Base-by-base conservation (phyloP, 1,140 invertebrate species). In the Leptinotarsa texana region DNA sequence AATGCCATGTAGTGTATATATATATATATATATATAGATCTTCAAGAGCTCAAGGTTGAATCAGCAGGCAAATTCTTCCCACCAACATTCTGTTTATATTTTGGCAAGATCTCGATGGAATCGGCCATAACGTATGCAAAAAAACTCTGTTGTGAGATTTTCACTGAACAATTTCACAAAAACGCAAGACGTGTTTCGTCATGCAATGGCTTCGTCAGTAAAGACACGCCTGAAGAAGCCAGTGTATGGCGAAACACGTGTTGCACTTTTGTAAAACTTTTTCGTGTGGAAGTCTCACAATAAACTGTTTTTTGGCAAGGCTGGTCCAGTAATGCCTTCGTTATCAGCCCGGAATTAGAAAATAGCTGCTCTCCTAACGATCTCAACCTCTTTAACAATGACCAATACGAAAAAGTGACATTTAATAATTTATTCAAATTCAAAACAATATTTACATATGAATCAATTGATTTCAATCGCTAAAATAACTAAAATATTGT, bases 401-500 rank as follows among this genome's bases (percentile, higher is more conserved):
- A 42, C 33, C 33, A 42, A 42, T 42, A 8, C 6, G 13, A 65
- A 1, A 21, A 22, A 15, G 22, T 65, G 63, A 65, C 27, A 33
- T 65, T 65, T 5, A 21, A 65, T 65, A 21, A 65, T 65, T 57
- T 24, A 65, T 65, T 65, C 33, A 65, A 17, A 69, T 68, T 68
- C 65, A 57, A 77, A 77, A 77, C 75, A 74, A 77, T 77, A 77
- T 77, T 68, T 77, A 77, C 75, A 77, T 49, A 74, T 61, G 71
- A 74, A 69, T 74, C 63, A 69, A 68, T 74, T 67, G 27, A 49
- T 22, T 61, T 57, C 51, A 74, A 61, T 62, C 33, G 57, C 24
- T 77, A 74, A 74, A 4, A 65, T 65, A 15, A 33, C 13, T 65
- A 22, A 65, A 65, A 65, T 65, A 22, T 65, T 65, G 21, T 65